A percentile compares a stretch with the other conserved stretches of the same genome.
Conservation (phyloP, 2,888 invertebrate species). For the Blera fallax region DNA sequence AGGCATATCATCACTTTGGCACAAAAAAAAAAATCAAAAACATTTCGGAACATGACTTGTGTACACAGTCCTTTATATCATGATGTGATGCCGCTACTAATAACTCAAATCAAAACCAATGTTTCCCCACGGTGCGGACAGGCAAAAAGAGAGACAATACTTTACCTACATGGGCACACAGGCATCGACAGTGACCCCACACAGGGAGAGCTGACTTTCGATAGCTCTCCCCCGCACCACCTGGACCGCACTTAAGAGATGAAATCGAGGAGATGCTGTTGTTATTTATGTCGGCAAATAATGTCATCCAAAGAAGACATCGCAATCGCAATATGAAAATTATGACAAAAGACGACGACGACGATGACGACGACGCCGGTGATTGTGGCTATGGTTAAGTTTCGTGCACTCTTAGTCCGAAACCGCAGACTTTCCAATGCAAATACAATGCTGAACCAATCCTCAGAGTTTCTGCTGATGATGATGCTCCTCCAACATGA, state of each 20-base stretch:
- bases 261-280: conserved; percentile 65
- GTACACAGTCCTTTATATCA: conserved; percentile 70
- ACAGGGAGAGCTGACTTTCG: conserved; percentile 47
- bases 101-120: conserved; percentile 72
- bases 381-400: not conserved
- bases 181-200: conserved; percentile 62
- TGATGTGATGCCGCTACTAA: conserved; percentile 72
- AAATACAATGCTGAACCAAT: conserved; percentile 42
- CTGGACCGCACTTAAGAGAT: conserved; percentile 22
- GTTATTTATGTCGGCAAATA: conserved; percentile 73
- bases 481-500: conserved; percentile 49
- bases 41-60: conserved; percentile 70
- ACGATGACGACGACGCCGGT: conserved; percentile 24
- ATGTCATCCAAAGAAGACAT: conserved; percentile 73
- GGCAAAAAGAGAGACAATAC: conserved; percentile 55
- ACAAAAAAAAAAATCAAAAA: conserved; percentile 51
- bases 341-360: conserved; percentile 69
- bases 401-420: conserved; percentile 34
- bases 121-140: conserved; percentile 71
- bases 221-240: conserved; percentile 51
- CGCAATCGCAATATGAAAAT: conserved; percentile 70
- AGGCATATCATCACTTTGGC: conserved; percentile 50
- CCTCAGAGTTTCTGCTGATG: conserved; percentile 1
- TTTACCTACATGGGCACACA: conserved; percentile 27
- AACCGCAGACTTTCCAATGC: conserved; percentile 59